phyloP scores from a whole-genome alignment of 2,113 vertebrate species.

The Dicentrarchus labrax region DNA sequence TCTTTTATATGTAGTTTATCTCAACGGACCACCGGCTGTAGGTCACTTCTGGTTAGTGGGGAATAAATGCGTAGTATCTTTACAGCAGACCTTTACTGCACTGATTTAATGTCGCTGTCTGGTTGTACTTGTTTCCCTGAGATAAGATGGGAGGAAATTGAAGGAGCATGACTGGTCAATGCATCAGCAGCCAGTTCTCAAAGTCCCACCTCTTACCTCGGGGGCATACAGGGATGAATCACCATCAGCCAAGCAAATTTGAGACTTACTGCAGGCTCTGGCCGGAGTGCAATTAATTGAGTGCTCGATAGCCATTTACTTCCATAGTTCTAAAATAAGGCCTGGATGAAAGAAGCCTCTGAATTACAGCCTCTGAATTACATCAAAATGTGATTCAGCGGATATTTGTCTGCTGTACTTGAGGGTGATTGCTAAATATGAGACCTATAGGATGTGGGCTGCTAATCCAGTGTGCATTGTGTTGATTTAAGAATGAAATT shows the following conservation, averaged over 20 bases:
- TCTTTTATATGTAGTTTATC: conserved; percentile 29
- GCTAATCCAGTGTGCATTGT: conserved; percentile 10
- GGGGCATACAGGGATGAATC: conserved; percentile 67
- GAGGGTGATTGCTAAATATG: neutral
- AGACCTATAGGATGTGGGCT: neutral
- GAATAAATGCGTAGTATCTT: conserved; percentile 18
- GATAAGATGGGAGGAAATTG: conserved; percentile 61
- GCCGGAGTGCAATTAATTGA: conserved; percentile 60
- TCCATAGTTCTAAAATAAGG: conserved; percentile 46
- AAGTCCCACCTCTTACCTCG: conserved; percentile 58
- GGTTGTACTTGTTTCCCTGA: conserved; percentile 43
- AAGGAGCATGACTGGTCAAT: conserved; percentile 56
- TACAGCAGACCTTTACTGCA: conserved; percentile 35
- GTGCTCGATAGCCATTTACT: conserved; percentile 47
- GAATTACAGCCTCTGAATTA: conserved; percentile 33
- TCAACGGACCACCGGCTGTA: conserved; percentile 37
- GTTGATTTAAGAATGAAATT: conserved; percentile 62
- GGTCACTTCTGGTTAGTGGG: conserved; percentile 20
- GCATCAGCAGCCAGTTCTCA: conserved; percentile 56
- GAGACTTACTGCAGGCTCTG: conserved; percentile 56
- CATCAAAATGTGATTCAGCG: conserved; percentile 24
- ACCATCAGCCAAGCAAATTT: conserved; percentile 63
- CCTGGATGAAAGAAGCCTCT: conserved; percentile 16
- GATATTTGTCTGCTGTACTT: conserved; percentile 15
- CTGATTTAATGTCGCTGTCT: conserved; percentile 68